Base-by-base conservation (phyloP, 1,140 invertebrate genomes). In the Neomicropteryx cornuta region DNA sequence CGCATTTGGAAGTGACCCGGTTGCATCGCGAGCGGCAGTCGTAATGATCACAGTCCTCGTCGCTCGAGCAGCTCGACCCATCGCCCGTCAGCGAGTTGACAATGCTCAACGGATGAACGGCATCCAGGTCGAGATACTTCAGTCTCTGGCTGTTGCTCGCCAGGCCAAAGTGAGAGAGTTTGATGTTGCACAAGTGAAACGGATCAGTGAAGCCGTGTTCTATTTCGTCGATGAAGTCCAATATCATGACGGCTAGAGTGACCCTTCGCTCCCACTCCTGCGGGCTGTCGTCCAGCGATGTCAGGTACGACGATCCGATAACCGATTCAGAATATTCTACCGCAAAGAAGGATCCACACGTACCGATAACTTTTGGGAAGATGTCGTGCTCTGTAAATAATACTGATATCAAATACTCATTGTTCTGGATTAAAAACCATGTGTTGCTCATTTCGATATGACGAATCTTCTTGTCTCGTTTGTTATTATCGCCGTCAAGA, bases 141-240 rank as follows among this genome's bases (percentile, higher is more conserved):
- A 76, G 42, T 42, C 58, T 66, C 19, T 65, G 63, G 2, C 61
- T 64, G 24, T 68, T 64, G 3, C 60, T 50, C 6, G 66, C 58
- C 1, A 78, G 38, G 3, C 78, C 79, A 57, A 83, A 83, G 50
- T 82, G 75, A 28, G 71, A 67, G 18, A 74, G 60, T 55, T 81
- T 79, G 0, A 83, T 60, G 55, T 81, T 76, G 55, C 79, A 83
- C 2, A 82, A 51, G 48, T 76, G 62, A 24, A 81, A 58, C 3
- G 70, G 69, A 47, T 79, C 66, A 5, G 62, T 56, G 39, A 75
- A 70, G 32, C 57, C 60, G 5, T 50, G 62, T 16, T 81, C 73
- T 13, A 81, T 45, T 35, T 71, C 66, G 18, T 74, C 64, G 3
- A 80, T 47, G 11, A 79, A 56, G 44, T 80, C 73, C 21, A 81